Conservation (phyloP, 2,113 vertebrate genomes). For the Sakesphorus luctuosus region DNA sequence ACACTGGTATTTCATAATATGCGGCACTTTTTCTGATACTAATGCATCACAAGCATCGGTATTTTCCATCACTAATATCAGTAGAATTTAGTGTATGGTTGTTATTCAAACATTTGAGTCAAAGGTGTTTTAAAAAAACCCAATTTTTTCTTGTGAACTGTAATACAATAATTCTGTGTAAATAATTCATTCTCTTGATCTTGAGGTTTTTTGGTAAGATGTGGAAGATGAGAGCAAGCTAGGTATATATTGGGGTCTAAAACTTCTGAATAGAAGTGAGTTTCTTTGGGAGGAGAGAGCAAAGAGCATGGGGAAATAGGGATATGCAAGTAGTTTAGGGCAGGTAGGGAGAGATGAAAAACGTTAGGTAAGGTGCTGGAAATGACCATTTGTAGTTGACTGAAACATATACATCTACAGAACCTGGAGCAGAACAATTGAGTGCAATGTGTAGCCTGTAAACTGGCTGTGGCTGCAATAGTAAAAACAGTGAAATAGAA, state of each 20-base stretch:
- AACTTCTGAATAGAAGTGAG: neutral
- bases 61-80: neutral
- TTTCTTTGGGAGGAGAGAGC: neutral
- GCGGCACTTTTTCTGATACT: neutral
- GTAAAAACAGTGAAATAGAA: neutral
- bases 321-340: neutral
- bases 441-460: neutral
- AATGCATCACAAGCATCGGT: neutral
- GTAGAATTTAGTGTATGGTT: neutral
- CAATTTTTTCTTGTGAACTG: neutral
- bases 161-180: neutral
- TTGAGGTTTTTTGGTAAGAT: neutral
- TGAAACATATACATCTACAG: neutral
- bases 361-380: neutral
- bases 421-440: neutral
- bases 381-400: neutral
- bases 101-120: neutral
- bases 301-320: neutral
- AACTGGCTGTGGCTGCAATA: neutral
- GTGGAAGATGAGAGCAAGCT: neutral
- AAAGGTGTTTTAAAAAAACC: neutral
- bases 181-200: neutral
- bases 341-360: neutral
- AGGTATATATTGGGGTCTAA: neutral
- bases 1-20: neutral